Evolutionary conservation across 2,113 vertebrate genomes (phyloP).

Genomic region (Tamias sibiricus): DNA sequence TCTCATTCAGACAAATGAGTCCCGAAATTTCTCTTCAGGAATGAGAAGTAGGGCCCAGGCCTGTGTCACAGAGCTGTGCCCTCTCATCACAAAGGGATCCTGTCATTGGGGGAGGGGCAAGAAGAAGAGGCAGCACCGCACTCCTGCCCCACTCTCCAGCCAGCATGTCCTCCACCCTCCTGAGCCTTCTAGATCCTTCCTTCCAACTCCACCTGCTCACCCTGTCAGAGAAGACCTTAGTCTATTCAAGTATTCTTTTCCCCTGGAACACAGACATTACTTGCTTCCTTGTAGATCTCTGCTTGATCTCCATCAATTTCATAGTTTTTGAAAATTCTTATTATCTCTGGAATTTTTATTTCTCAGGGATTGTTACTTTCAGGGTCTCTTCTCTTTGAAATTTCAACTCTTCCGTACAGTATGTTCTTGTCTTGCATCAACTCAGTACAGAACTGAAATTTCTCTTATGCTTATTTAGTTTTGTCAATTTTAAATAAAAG

Average conservation of each 20-base stretch:
- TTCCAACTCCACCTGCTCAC: too few species aligned
- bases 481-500: not conserved
- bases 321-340: too few species aligned
- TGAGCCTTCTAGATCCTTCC: too few species aligned
- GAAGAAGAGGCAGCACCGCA: too few species aligned
- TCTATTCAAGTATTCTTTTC: not conserved
- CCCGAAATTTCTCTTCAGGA: not conserved
- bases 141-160: too few species aligned
- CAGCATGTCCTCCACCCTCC: too few species aligned
- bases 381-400: not conserved
- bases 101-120: too few species aligned
- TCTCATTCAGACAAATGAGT: not conserved
- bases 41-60: accelerated
- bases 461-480: not conserved
- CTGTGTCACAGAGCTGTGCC: too few species aligned
- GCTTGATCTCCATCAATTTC: not conserved
- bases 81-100: too few species aligned
- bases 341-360: too few species aligned
- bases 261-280: not conserved
- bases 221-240: too few species aligned
- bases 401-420: not conserved
- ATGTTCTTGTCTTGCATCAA: not conserved
- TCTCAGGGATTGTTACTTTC: not conserved
- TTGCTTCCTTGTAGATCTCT: not conserved
- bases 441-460: not conserved